phyloP scores from a whole-genome alignment of 2,888 invertebrate genomes.

The Holacanthella duospinosa region DNA sequence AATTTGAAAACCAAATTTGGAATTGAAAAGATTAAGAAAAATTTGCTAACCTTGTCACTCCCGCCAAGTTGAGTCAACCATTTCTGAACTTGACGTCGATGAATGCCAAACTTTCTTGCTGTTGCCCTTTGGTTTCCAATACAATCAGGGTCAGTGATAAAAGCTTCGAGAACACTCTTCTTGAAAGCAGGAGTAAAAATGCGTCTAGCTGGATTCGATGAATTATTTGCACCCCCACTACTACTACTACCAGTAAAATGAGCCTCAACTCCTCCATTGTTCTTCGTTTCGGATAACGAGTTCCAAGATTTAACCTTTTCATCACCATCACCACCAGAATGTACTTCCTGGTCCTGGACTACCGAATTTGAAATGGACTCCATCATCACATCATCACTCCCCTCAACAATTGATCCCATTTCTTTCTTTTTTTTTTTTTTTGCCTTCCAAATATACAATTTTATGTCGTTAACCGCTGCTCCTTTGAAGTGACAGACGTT shows the following conservation, averaged over 20 bases:
- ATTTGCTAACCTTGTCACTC: conserved; percentile 1
- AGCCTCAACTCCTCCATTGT: conserved; percentile 13
- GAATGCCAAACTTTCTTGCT: conserved; percentile 79
- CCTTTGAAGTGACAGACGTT: no score
- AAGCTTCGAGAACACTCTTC: conserved; percentile 76
- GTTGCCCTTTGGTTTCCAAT: conserved; percentile 82
- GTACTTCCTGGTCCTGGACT: background rate
- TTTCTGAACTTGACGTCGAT: conserved; percentile 80
- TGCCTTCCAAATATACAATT: no score
- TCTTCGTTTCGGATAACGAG: background rate
- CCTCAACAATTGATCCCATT: background rate
- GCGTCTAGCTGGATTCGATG: conserved; percentile 47
- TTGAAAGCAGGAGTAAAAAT: conserved; percentile 84
- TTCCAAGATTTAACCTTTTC: background rate
- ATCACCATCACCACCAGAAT: background rate
- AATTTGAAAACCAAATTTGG: no score
- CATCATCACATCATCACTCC: background rate
- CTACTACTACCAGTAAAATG: no score
- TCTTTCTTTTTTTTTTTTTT: no score
- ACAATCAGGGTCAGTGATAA: conserved; percentile 72
- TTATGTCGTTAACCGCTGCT: no score
- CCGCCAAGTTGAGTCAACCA: conserved; percentile 57
- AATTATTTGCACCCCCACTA: conserved; percentile 46
- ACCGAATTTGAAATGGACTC: background rate
- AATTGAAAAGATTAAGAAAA: no score